These are phyloP conservation scores for Darevskia mixta DNA, from an alignment of 2,797 vertebrate genomes.

Conservation along the genomic window DNA sequence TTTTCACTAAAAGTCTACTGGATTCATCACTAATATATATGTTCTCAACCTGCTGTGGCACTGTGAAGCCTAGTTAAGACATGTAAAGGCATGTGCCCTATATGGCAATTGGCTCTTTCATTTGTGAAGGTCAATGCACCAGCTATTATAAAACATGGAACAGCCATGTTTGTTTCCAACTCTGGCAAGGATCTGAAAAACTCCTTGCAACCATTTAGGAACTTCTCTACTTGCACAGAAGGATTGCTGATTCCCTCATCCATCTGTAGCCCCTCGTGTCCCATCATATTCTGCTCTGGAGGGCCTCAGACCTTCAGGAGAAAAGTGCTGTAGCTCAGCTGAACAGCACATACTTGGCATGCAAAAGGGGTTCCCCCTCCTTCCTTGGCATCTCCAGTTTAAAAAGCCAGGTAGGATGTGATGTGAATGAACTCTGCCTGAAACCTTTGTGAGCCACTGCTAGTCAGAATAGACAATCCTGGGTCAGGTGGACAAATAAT, in stretches of 20 bases:
- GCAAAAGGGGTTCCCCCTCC: not conserved
- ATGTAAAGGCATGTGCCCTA: not conserved
- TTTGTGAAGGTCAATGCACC: not conserved
- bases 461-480: not conserved
- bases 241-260: not conserved
- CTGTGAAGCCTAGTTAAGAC: slow-evolving; percentile 29
- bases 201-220: not conserved
- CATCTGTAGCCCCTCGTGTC: not conserved
- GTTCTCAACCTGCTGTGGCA: slow-evolving; percentile 3
- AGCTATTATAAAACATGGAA: slow-evolving; percentile 26
- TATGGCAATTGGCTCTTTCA: slow-evolving; percentile 5
- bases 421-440: too few relatives aligned
- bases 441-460: too few relatives aligned
- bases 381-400: too few relatives aligned
- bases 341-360: not conserved
- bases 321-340: not conserved
- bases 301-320: not conserved
- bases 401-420: too few relatives aligned
- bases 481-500: not conserved
- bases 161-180: slow-evolving; percentile 12
- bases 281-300: not conserved
- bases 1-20: slow-evolving; percentile 45
- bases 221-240: not conserved
- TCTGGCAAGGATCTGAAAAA: not conserved
- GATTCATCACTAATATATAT: not conserved